Evolutionary conservation across 2,797 vertebrate species (phyloP).

Genomic region (Margarornis squamiger): DNA sequence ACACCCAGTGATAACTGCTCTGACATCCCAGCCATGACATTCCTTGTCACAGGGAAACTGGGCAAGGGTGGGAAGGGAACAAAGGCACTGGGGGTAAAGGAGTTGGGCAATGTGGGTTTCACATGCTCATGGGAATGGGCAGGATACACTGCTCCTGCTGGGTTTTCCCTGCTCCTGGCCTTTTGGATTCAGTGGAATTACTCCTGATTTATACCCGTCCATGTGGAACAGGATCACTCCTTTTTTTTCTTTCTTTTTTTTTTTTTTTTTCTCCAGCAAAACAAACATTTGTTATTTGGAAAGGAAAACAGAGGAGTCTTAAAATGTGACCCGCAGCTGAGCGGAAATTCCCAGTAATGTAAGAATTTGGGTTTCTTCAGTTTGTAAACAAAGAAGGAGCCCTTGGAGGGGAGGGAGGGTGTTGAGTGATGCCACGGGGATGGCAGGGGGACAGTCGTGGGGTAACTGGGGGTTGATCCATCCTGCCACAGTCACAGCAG

Average conservation of each 20-base stretch:
- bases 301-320: background rate
- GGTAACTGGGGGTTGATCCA: background rate
- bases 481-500: background rate
- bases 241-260: background rate
- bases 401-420: background rate
- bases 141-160: background rate
- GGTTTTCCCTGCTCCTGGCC: background rate
- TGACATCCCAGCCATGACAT: background rate
- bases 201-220: background rate
- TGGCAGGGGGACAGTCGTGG: background rate
- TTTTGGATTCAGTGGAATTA: background rate
- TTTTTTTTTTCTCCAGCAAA: background rate
- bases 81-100: background rate
- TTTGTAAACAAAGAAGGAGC: slow-evolving; percentile 3
- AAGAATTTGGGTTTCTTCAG: background rate
- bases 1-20: background rate
- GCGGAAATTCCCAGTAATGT: background rate
- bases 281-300: slow-evolving; percentile 27
- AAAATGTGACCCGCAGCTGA: slow-evolving; percentile 9
- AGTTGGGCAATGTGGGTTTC: background rate
- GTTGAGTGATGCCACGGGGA: background rate
- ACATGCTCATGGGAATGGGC: background rate
- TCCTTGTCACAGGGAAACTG: background rate
- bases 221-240: background rate
- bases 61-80: background rate